phyloP scores from a whole-genome alignment of 2,113 vertebrate genomes.

The Gasterosteus nipponicus region DNA sequence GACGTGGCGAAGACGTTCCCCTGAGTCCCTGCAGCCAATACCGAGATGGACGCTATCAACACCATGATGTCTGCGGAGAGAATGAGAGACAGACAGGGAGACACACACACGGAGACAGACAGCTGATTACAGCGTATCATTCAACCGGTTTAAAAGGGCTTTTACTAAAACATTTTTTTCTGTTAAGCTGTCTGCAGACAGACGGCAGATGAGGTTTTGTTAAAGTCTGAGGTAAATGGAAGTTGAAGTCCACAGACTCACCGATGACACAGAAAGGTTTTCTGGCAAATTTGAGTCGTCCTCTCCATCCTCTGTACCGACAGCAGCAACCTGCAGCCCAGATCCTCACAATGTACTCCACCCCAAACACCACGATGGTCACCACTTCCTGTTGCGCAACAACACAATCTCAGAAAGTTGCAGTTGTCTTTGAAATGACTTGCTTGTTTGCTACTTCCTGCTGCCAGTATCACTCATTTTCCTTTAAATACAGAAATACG shows the following conservation, averaged over 20 bases:
- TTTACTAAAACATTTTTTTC: background rate
- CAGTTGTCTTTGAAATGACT: background rate
- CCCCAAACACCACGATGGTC: constrained; percentile 97
- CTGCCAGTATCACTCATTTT: too few species aligned
- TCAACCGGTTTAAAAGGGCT: background rate
- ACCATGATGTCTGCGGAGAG: constrained; percentile 93
- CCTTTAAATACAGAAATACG: background rate
- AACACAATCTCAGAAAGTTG: background rate
- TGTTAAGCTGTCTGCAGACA: background rate
- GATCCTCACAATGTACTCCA: constrained; percentile 96
- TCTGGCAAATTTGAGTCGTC: constrained; percentile 93
- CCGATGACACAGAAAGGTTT: constrained; percentile 98
- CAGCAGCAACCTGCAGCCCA: constrained; percentile 98
- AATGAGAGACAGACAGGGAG: background rate
- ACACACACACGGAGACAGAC: background rate
- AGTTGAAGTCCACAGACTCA: constrained; percentile 72
- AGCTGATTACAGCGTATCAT: background rate
- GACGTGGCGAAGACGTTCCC: constrained; percentile 98
- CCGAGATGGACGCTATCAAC: constrained; percentile 93
- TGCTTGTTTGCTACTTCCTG: background rate
- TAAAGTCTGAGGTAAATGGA: background rate
- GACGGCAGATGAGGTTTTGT: background rate
- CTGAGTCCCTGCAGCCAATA: constrained; percentile 94
- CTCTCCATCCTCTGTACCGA: constrained; percentile 94
- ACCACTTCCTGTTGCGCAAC: constrained; percentile 89